Base-by-base conservation (phyloP, 2,113 vertebrate species). In the Seriola quinqueradiata region DNA sequence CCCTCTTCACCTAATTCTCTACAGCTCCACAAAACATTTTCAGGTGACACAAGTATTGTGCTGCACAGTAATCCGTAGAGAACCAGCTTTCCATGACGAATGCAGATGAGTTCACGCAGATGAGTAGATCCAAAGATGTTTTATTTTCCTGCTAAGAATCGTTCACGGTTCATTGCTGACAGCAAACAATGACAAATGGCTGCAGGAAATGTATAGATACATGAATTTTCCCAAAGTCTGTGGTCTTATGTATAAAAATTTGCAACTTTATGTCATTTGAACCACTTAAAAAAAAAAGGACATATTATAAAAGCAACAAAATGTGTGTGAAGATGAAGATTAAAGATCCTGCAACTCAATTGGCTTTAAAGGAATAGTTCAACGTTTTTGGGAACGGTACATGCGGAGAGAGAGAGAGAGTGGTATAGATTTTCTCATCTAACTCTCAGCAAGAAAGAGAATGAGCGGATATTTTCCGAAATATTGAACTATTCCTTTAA, bases 41-140 rank as follows among this genome's bases (percentile, higher is more conserved):
- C 69, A 75, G 70, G 64, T 84, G 73, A 80, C 75, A 52, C 34
- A 23, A 61, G 58, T 16, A 52, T 57, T 34, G 8, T 32, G 57
- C 38, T 4, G 7, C 65, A 38, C 52, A 72, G 52, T 73, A 61
- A 52, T 75, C 55, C 19, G 71, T 59, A 70, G 66, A 21, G 79
- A 82, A 70, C 48, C 52, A 55, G 66, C 58, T 86, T 57, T 82
- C 68, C 38, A 70, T 69, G 71, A 75, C 64, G 81, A 88, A 79
- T 65, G 60, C 34, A 61, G 68, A 69, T 67, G 68, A 77, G 38
- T 69, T 28, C 77, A 21, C 69, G 70, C 65, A 58, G 59, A 66
- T 61, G 75, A 75, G 52, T 42, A 40, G 52, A 57, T 78, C 48
- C 36, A 67, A 68, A 79, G 23, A 75, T 72, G 68, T 42, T 70